A percentile compares a stretch with the other conserved stretches of the same genome.
Evolutionary conservation across 2,888 invertebrate genomes (phyloP).

Genomic region (Microctonus hyperodae): DNA sequence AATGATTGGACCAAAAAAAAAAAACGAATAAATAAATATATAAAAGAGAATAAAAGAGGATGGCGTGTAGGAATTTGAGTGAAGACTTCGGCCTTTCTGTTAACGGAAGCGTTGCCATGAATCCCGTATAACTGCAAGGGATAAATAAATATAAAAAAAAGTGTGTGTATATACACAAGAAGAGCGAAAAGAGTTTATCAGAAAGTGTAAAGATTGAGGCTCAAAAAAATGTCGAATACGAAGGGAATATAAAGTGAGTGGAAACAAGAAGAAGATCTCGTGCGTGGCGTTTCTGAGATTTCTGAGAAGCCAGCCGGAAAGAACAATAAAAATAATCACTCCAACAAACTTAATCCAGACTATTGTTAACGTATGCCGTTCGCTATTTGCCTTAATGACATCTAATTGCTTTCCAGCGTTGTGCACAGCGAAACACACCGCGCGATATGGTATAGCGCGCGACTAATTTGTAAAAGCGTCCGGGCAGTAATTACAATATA

Average conservation of each 20-base stretch:
- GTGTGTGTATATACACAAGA: not conserved
- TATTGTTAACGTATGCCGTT: constrained; percentile 38
- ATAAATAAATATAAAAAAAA: no score
- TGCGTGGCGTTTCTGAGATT: constrained; percentile 57
- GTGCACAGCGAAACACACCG: constrained; percentile 50
- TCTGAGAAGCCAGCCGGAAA: constrained; percentile 61
- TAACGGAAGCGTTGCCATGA: constrained; percentile 28
- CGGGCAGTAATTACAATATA: constrained; percentile 23
- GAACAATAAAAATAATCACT: constrained; percentile 63
- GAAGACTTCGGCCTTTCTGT: not conserved
- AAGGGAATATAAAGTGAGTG: constrained; percentile 31
- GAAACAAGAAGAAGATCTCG: constrained; percentile 47
- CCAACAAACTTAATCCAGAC: constrained; percentile 59
- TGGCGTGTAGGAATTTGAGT: no score
- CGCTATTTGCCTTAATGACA: constrained; percentile 53
- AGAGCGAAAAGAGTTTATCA: not conserved
- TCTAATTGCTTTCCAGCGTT: constrained; percentile 61
- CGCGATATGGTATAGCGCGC: constrained; percentile 44
- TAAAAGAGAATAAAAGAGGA: not conserved
- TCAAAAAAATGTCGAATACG: constrained; percentile 3
- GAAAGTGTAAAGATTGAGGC: constrained; percentile 16
- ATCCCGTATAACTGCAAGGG: constrained; percentile 27
- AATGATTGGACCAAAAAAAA: no score
- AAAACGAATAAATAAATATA: not conserved
- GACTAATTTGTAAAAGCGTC: constrained; percentile 25